These are phyloP conservation scores for Cydia strobilella DNA, from an alignment of 1,140 invertebrate species.

Conservation along the genomic window DNA sequence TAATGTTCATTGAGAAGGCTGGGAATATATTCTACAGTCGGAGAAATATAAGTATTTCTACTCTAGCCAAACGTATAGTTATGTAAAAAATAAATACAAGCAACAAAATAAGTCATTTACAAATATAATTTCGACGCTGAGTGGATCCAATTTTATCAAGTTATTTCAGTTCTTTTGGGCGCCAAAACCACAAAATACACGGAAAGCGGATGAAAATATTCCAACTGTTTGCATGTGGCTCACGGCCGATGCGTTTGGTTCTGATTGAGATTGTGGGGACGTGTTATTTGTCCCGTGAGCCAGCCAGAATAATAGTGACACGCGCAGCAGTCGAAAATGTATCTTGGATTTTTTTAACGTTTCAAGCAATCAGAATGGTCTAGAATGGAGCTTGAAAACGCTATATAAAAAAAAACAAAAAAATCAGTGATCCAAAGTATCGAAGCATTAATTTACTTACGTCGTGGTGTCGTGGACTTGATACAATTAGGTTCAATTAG, in stretches of 20 bases:
- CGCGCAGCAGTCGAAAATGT: too few species aligned
- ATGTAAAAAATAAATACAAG: too few species aligned
- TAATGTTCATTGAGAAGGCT: too few species aligned
- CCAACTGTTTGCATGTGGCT: constrained; percentile 5
- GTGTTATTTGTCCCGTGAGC: neutral
- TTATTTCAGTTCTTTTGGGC: neutral
- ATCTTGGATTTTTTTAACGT: too few species aligned
- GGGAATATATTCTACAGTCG: neutral
- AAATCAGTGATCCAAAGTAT: too few species aligned
- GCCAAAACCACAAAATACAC: neutral
- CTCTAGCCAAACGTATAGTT: neutral
- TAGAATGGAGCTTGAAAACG: too few species aligned
- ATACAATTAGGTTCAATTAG: too few species aligned
- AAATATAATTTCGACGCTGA: neutral
- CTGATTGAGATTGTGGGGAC: neutral
- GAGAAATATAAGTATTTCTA: neutral
- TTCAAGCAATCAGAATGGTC: too few species aligned
- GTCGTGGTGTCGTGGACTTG: too few species aligned
- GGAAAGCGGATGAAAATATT: neutral
- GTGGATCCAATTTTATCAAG: neutral
- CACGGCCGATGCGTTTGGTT: neutral
- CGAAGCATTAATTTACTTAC: too few species aligned
- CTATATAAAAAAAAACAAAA: too few species aligned
- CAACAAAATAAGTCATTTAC: too few species aligned
- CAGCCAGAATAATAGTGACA: neutral